Evolutionary conservation across 1,140 invertebrate genomes (phyloP), one percentile per base, ranked within the genome.

Genomic region (Rhopalosiphum maidis): DNA sequence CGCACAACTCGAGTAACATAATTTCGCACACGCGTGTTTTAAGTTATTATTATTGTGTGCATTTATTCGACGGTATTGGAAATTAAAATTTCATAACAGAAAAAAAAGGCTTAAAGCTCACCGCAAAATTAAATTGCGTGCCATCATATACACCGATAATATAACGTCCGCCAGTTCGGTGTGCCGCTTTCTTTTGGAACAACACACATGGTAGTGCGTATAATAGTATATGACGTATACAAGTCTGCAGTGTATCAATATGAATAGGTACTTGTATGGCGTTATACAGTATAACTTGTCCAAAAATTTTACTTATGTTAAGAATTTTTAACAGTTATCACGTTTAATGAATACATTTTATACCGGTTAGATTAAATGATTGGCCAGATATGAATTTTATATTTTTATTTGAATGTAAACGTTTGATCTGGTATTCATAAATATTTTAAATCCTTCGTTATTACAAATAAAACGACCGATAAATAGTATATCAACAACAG

Each of bases 281-380:
- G 43, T 86, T 41, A 37, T 37, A n/a, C 18, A 86, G 23, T 43
- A 41, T 41, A 43, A 30, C 23, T 86, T 86, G 48, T n/a, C 43
- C 4, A 5, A 46, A 7, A 30, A 41, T 86, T 46, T 46, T 25
- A 46, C 43, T 43, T 7, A 30, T 86, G 41, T 46, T 21, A 86
- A 86, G 25, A 86, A 18, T 86, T 43, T 46, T 46, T 46, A 86
- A 86, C 85, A 86, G 85, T 86, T 86, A 46, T 86, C 85, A 48
- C 23, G 43, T 86, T 41, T 35, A 35, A 88, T 88, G 54, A 88
- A 88, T 54, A 51, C 7, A 21, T 5, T 88, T 54, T 37, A n/a
- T 35, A 88, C 87, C 87, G 87, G 87, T 88, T 51, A 21, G 43
- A 88, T 88, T 51, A 35, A 35, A 51, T 22, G 35, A 88, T 35